These are phyloP conservation scores for Branchellion lobata DNA, from an alignment of 2,888 invertebrate genomes.

Conservation along the genomic window DNA sequence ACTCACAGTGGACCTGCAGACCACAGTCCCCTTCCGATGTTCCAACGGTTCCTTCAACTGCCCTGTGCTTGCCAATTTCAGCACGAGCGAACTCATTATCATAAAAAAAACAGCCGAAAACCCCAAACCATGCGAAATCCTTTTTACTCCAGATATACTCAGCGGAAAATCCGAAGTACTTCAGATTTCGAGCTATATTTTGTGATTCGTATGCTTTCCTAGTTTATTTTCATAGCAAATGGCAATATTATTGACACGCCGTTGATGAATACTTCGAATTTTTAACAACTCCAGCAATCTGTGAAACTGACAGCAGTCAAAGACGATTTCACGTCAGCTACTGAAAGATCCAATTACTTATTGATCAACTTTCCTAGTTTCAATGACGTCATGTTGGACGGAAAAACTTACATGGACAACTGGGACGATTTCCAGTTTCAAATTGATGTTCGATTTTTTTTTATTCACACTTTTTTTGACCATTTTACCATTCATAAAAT, in stretches of 20 bases:
- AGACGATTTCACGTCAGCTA: slow-evolving; percentile 26
- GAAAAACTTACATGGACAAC: slow-evolving; percentile 16
- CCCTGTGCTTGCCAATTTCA: slow-evolving; percentile 13
- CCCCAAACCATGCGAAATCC: slow-evolving; percentile 13
- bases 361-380: slow-evolving; percentile 28
- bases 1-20: not conserved
- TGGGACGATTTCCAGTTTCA: slow-evolving; percentile 26
- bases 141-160: not conserved
- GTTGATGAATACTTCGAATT: too few relatives aligned
- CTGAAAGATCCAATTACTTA: slow-evolving; percentile 9
- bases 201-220: too few relatives aligned
- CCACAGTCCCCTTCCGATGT: slow-evolving; percentile 40
- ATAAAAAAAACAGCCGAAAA: not conserved
- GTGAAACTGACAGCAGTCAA: slow-evolving; percentile 20
- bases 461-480: too few relatives aligned
- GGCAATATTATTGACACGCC: too few relatives aligned
- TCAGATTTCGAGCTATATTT: not conserved
- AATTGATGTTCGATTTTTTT: not conserved
- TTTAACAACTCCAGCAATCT: not conserved
- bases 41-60: slow-evolving; percentile 8
- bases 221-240: too few relatives aligned
- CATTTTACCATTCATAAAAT: too few relatives aligned
- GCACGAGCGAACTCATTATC: slow-evolving; percentile 8
- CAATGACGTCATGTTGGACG: not conserved
- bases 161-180: not conserved